These are phyloP conservation scores for Synchiropus splendidus DNA, from an alignment of 2,113 vertebrate genomes.

Conservation along the genomic window DNA sequence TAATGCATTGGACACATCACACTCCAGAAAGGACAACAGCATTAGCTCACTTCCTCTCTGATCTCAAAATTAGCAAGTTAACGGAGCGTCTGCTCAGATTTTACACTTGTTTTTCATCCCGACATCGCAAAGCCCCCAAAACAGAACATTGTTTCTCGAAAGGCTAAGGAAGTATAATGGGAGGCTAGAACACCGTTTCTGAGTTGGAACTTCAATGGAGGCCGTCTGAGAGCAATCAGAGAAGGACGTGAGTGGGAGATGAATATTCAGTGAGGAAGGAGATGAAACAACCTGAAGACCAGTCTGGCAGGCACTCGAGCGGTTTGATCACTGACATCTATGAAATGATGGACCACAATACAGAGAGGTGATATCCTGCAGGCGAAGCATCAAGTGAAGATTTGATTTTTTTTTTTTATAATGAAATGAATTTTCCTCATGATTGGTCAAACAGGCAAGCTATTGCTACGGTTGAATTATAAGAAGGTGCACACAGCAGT, in stretches of 20 bases:
- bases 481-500: no score
- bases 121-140: conserved; percentile 9
- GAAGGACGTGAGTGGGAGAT: conserved; percentile 23
- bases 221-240: conserved; percentile 10
- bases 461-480: no score
- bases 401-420: no score
- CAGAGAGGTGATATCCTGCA: not conserved
- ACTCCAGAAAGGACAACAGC: conserved; percentile 22
- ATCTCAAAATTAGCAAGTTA: conserved; percentile 22
- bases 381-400: no score
- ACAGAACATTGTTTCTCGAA: conserved; percentile 4
- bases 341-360: not conserved
- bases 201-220: conserved; percentile 10
- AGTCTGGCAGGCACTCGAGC: conserved; percentile 2
- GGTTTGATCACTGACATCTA: conserved; percentile 19
- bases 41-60: conserved; percentile 33
- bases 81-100: conserved; percentile 25
- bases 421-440: no score
- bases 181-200: not conserved
- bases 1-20: conserved; percentile 31
- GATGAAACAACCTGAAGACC: conserved; percentile 16
- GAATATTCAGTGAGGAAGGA: conserved; percentile 16
- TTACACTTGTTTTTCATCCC: conserved; percentile 17
- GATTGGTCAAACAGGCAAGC: no score
- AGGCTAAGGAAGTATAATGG: conserved; percentile 9